A percentile compares a stretch with the other conserved stretches of the same genome.
Conservation (phyloP, 2,113 vertebrate genomes). For the Oncorhynchus kisutch region DNA sequence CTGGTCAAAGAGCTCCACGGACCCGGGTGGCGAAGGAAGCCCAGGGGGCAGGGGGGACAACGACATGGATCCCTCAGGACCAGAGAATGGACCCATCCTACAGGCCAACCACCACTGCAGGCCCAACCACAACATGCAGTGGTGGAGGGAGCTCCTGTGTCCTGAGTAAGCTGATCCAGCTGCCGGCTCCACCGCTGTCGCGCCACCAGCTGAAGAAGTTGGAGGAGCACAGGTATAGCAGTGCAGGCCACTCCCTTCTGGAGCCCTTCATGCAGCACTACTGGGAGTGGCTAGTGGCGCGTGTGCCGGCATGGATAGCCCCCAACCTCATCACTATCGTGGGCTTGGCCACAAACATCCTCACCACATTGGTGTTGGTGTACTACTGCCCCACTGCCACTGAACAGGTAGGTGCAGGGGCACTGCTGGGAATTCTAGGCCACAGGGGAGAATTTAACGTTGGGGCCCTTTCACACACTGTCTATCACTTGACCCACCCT, state of each 20-base stretch:
- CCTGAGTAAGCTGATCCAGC: constrained; percentile 74
- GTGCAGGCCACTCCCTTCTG: constrained; percentile 80
- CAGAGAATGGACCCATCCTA: background rate
- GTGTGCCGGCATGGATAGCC: constrained; percentile 84
- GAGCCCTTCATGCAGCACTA: constrained; percentile 85
- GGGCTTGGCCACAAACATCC: constrained; percentile 83
- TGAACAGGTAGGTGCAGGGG: constrained; percentile 76
- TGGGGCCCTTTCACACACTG: background rate
- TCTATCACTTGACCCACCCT: background rate
- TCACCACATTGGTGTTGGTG: constrained; percentile 82
- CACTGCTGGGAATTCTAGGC: background rate
- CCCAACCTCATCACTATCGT: constrained; percentile 87
- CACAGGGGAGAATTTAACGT: too few species aligned
- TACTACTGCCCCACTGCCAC: constrained; percentile 87
- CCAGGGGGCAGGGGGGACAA: constrained; percentile 4
- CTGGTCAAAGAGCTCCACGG: constrained; percentile 2
- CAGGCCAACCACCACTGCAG: background rate
- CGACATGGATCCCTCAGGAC: constrained; percentile 1
- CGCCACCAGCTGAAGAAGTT: constrained; percentile 84
- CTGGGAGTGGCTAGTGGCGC: constrained; percentile 86
- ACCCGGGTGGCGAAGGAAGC: background rate
- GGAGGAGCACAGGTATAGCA: constrained; percentile 87
- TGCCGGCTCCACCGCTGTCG: constrained; percentile 77
- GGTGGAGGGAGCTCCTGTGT: constrained; percentile 18
- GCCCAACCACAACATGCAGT: background rate